Evolutionary conservation across 2,113 vertebrate species (phyloP).

Genomic region (Donacobius atricapilla): DNA sequence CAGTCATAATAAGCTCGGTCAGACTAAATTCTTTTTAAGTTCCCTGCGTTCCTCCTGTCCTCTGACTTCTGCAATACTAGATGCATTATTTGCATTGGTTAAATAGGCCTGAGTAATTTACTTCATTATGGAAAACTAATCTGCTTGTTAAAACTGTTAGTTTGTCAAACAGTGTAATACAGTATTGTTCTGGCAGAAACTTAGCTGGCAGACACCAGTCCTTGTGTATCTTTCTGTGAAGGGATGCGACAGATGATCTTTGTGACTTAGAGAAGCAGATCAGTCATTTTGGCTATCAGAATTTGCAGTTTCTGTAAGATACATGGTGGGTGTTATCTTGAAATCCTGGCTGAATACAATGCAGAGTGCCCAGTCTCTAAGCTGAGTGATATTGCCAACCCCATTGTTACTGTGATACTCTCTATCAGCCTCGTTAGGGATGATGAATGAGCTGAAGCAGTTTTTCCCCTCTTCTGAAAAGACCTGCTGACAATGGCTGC

Average conservation of each 20-base stretch:
- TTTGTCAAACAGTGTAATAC: neutral
- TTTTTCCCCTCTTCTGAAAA: neutral
- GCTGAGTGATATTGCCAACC: neutral
- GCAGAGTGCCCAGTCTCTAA: neutral
- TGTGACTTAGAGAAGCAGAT: neutral
- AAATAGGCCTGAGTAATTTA: neutral
- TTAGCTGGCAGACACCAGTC: neutral
- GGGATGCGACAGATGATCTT: neutral
- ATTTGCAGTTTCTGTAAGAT: conserved; percentile 23
- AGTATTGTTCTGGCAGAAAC: conserved; percentile 38
- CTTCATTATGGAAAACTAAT: conserved; percentile 22
- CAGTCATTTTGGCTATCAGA: neutral
- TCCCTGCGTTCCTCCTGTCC: neutral
- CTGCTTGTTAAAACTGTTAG: conserved; percentile 25
- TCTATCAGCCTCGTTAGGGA: conserved; percentile 36
- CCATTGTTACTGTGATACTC: neutral
- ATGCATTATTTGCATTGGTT: neutral
- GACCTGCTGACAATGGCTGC: neutral
- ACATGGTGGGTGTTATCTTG: neutral
- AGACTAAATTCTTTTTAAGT: neutral
- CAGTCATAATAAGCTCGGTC: neutral
- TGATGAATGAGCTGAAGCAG: conserved; percentile 15
- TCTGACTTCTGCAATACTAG: neutral
- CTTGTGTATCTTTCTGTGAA: neutral
- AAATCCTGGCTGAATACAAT: conserved; percentile 40